Conservation (phyloP, 2,797 vertebrate genomes). For the Emydoidea blandingii region DNA sequence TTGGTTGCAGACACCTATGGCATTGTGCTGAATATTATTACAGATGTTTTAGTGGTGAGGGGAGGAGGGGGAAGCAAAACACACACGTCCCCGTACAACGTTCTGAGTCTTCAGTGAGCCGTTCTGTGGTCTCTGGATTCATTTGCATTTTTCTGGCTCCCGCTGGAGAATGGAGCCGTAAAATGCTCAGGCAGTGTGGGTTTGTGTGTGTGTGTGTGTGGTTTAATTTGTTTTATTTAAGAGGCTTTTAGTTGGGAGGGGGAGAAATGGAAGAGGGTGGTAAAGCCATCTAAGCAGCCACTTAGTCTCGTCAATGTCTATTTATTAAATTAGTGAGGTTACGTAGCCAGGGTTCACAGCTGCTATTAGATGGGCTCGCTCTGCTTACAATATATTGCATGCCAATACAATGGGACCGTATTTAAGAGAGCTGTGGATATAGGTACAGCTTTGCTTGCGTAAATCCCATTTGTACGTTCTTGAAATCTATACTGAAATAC, state of each 20-base stretch:
- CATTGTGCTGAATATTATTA: not conserved
- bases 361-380: not conserved
- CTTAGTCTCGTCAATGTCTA: slow-evolving; percentile 42
- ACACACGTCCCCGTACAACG: rapidly evolving
- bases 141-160: not conserved
- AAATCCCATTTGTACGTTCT: not conserved
- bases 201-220: not conserved
- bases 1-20: slow-evolving; percentile 59
- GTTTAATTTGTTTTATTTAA: slow-evolving; percentile 56
- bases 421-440: rapidly evolving
- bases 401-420: not conserved
- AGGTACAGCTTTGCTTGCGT: rapidly evolving
- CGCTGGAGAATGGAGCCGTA: not conserved
- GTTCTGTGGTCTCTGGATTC: not conserved
- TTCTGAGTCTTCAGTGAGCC: not conserved
- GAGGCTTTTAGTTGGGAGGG: slow-evolving; percentile 27
- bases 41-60: not conserved
- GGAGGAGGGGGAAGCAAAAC: not conserved
- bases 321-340: slow-evolving; percentile 50
- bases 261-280: not conserved
- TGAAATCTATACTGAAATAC: not conserved
- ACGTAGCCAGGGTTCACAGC: not conserved
- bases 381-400: not conserved
- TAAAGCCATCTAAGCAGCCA: slow-evolving; percentile 19
- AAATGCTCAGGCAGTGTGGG: not conserved